phyloP scores from a whole-genome alignment of 1,140 invertebrate species.

The Lutraria rhynchaena region DNA sequence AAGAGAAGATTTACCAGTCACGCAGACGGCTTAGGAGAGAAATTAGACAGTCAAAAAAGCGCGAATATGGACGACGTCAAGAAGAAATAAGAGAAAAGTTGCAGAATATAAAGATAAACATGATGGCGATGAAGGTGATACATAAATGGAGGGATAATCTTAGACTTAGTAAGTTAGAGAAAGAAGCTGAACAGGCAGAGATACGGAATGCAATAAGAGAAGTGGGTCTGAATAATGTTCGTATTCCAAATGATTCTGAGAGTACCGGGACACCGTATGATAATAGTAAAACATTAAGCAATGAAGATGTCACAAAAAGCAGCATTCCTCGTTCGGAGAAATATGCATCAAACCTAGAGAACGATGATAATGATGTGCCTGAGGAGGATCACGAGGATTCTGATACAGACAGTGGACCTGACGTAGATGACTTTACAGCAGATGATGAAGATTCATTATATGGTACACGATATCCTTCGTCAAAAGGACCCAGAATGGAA shows the following conservation, averaged over 20 bases:
- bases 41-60: conserved; percentile 27
- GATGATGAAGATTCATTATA: not conserved
- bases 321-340: not conserved
- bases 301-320: not conserved
- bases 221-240: conserved; percentile 8
- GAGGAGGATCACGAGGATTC: not conserved
- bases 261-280: not conserved
- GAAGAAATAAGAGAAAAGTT: conserved; percentile 38
- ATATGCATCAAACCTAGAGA: not conserved
- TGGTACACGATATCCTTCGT: conserved; percentile 13
- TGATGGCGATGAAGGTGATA: conserved; percentile 48
- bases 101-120: conserved; percentile 19
- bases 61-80: conserved; percentile 36
- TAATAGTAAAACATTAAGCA: no score
- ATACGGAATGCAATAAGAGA: conserved; percentile 29
- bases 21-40: conserved; percentile 35
- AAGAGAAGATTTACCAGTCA: conserved; percentile 45
- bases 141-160: conserved; percentile 52
- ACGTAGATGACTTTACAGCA: not conserved
- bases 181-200: not conserved
- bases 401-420: not conserved
- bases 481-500: conserved; percentile 47
- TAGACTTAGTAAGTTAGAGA: not conserved
- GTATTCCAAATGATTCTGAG: not conserved
- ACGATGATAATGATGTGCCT: not conserved